These are phyloP conservation scores for Myotis davidii DNA, from an alignment of 2,113 vertebrate species.

Conservation along the genomic window DNA sequence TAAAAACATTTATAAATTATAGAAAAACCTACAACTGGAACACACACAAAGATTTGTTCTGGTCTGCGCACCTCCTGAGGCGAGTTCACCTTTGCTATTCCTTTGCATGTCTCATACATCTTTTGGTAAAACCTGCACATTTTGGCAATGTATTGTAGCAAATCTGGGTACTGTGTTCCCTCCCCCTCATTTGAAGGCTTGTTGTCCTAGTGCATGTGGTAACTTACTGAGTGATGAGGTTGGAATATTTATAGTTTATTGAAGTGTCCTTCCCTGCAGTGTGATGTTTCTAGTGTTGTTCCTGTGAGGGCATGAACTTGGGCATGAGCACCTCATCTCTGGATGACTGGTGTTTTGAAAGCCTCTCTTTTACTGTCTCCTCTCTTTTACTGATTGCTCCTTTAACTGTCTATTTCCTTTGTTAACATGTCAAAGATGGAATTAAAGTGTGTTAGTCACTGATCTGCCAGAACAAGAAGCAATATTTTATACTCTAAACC, in stretches of 20 bases:
- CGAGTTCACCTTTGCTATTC: neutral
- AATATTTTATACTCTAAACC: neutral
- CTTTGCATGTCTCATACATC: neutral
- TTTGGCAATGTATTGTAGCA: neutral
- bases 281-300: neutral
- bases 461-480: neutral
- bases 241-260: neutral
- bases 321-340: neutral
- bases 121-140: neutral
- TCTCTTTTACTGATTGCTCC: neutral
- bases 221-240: neutral
- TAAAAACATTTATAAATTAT: too few species aligned
- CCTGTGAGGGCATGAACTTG: neutral
- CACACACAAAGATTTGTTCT: neutral
- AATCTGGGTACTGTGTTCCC: neutral
- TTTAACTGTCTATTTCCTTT: neutral
- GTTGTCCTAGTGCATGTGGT: neutral
- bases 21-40: too few species aligned
- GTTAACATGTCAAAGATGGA: neutral
- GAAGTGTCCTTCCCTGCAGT: neutral
- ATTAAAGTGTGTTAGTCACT: neutral
- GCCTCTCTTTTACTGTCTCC: neutral
- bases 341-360: neutral
- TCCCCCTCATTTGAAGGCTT: neutral
- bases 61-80: neutral